Base-by-base conservation (phyloP, 2,113 vertebrate genomes). In the Crotalus horridus region DNA sequence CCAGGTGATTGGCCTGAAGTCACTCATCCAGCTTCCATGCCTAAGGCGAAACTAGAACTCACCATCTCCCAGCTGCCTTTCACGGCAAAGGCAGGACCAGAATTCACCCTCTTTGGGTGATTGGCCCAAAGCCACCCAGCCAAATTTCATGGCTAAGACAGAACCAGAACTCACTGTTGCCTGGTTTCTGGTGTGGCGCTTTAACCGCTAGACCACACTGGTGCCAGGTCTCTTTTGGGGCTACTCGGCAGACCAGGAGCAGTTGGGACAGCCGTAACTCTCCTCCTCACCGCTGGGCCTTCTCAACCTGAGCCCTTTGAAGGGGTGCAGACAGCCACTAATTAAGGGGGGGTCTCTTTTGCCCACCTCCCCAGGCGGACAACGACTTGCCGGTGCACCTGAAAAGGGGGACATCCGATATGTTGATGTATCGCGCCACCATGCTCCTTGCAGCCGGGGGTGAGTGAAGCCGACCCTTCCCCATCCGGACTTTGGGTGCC, bases 341-440 rank as follows among this genome's bases (percentile, higher is more conserved):
- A 54, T 43, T 4, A 20, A 56, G 1, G 24, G 29, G 23, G 43
- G 24, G 24, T 69, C 51, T 39, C 26, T 93, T 56, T 2, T 81
- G 53, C 69, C 87, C 24, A 51, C 4, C 81, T n/a, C 39, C 93
- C 24, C 93, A 98, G 98, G 97, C 26, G 21, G 97, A 98, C 94
- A 98, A 98, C 7, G 97, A 95, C 6, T 89, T 98, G 55, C 98
- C 98, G 0, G 96, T 98, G 33, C 98, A 98, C 93, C 96, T 98
- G 90, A 98, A 98, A 89, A 97, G 98, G n/a, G 98, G 98, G 13
- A 94, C 93, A 0, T 7, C 15, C 0, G 98, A 98, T 2, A 94
- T 96, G 1, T 23, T 98, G 58, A 91, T 98, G 0, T 98, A 98
- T 93, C 95, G 98, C 2, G 21, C 95, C 1, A 98, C 98, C 93